A percentile compares a stretch with the other conserved stretches of the same genome.
phyloP scores from a whole-genome alignment of 1,140 invertebrate species.

The Drosophila pachea region DNA sequence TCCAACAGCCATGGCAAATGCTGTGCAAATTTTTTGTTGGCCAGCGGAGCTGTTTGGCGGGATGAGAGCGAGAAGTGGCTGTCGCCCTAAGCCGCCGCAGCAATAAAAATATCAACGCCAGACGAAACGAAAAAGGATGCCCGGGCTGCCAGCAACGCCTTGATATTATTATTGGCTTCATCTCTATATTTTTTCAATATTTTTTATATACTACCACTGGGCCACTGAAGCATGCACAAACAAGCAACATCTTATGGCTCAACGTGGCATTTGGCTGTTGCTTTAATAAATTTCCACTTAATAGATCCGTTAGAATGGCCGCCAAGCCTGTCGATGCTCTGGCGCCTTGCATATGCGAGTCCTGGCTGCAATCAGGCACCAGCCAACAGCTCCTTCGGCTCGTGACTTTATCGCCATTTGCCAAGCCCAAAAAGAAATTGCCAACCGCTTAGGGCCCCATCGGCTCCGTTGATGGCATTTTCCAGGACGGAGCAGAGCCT shows the following conservation, averaged over 20 bases:
- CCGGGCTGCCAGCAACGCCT: slow-evolving; percentile 7
- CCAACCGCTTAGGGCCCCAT: slow-evolving; percentile 16
- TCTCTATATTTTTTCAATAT: slow-evolving; percentile 58
- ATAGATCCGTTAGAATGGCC: slow-evolving; percentile 72
- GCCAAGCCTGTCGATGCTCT: slow-evolving; percentile 15
- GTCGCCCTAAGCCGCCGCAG: slow-evolving; percentile 50
- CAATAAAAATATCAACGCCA: slow-evolving; percentile 74
- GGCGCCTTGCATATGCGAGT: neutral
- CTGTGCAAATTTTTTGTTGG: slow-evolving; percentile 44
- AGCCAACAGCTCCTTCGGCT: slow-evolving; percentile 36
- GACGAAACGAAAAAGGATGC: slow-evolving; percentile 15
- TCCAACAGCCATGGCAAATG: slow-evolving; percentile 33
- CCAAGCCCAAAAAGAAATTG: slow-evolving; percentile 35
- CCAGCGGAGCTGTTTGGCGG: too few species aligned
- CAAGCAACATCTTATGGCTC: slow-evolving; percentile 61
- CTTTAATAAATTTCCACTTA: slow-evolving; percentile 76
- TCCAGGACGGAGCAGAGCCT: slow-evolving; percentile 47
- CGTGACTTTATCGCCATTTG: slow-evolving; percentile 53
- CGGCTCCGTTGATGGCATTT: slow-evolving; percentile 65
- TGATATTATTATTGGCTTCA: slow-evolving; percentile 45
- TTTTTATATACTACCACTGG: slow-evolving; percentile 60
- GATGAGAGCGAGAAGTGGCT: slow-evolving; percentile 21
- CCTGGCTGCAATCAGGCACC: slow-evolving; percentile 11
- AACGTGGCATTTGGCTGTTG: slow-evolving; percentile 43
- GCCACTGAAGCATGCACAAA: slow-evolving; percentile 25